A percentile compares a stretch with the other conserved stretches of the same genome.
These are phyloP conservation scores for Metopolophium dirhodum DNA, from an alignment of 1,140 invertebrate genomes.

Conservation along the genomic window DNA sequence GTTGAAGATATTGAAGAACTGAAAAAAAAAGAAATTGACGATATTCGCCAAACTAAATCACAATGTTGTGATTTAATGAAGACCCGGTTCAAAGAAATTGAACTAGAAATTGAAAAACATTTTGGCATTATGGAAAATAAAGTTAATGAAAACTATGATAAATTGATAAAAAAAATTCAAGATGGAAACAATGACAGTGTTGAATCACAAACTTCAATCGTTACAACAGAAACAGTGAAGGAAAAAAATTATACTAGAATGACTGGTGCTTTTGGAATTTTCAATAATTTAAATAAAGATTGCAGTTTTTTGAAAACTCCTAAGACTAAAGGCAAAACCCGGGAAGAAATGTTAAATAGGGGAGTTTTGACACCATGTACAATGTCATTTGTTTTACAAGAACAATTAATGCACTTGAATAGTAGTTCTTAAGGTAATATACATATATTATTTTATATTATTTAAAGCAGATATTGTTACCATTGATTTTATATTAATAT, in stretches of 20 bases:
- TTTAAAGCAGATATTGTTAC: no score
- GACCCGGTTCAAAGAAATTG: constrained; percentile 40
- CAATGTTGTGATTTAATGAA: constrained; percentile 41
- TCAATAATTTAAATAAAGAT: constrained; percentile 43
- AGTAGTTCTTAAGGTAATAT: constrained; percentile 34
- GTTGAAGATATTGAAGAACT: constrained; percentile 25
- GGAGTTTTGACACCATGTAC: constrained; percentile 29
- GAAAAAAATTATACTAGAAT: constrained; percentile 52
- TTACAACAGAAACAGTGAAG: constrained; percentile 13
- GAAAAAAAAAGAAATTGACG: constrained; percentile 19
- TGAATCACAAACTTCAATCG: neutral
- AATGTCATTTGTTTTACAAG: constrained; percentile 53
- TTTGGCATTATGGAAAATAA: constrained; percentile 36
- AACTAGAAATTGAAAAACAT: constrained; percentile 50
- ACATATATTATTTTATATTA: neutral
- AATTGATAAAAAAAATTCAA: constrained; percentile 22
- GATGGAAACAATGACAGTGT: neutral
- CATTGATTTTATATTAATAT: no score
- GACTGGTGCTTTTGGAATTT: constrained; percentile 49
- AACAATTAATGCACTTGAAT: constrained; percentile 43
- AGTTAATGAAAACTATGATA: constrained; percentile 44
- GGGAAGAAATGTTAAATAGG: constrained; percentile 51
- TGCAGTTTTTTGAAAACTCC: constrained; percentile 55
- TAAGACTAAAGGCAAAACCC: constrained; percentile 32
- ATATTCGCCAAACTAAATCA: constrained; percentile 13